phyloP scores from a whole-genome alignment of 2,113 vertebrate genomes.

The Lipotes vexillifer region DNA sequence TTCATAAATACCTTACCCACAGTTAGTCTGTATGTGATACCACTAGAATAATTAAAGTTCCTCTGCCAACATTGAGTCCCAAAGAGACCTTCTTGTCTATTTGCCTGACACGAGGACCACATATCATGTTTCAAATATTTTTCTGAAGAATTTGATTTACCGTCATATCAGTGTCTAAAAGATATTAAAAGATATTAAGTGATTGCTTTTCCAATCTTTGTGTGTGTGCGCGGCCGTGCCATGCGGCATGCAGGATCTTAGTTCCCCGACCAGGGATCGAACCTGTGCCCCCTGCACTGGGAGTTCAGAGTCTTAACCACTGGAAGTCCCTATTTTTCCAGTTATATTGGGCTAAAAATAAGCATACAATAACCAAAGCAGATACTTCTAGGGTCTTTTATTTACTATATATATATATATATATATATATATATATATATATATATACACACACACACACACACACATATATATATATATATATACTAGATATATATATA shows the following conservation, averaged over 20 bases:
- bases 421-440: too few relatives aligned
- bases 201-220: neutral
- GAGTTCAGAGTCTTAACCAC: too few relatives aligned
- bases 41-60: neutral
- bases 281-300: too few relatives aligned
- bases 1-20: slow-evolving; percentile 9
- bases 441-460: too few relatives aligned
- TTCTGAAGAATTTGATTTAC: slow-evolving; percentile 10
- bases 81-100: slow-evolving; percentile 23
- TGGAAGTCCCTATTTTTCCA: neutral
- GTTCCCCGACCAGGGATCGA: too few relatives aligned
- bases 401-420: neutral
- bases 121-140: slow-evolving; percentile 16
- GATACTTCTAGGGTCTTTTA: neutral
- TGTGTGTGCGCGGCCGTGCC: too few relatives aligned
- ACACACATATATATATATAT: neutral
- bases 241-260: too few relatives aligned
- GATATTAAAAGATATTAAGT: neutral
- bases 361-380: neutral
- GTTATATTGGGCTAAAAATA: neutral
- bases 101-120: neutral
- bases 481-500: neutral
- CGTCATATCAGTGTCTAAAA: neutral
- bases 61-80: neutral
- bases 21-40: neutral